Evolutionary conservation across 2,888 invertebrate genomes (phyloP).

Genomic region (Hedychridium roseum): DNA sequence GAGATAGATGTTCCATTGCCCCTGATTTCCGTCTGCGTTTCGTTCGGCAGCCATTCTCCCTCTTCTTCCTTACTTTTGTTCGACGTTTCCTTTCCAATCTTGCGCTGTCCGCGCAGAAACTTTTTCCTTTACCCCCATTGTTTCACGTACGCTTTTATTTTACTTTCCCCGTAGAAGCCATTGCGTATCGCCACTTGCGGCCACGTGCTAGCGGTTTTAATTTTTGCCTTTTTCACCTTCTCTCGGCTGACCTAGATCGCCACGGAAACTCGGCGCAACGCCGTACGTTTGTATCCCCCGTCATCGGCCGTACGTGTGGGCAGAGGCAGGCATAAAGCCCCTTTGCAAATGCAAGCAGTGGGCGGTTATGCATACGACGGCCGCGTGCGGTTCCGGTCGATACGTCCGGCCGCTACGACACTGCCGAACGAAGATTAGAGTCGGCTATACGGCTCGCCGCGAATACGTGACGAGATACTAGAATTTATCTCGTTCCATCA

Average conservation of each 20-base stretch:
- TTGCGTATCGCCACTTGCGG: constrained; percentile 17
- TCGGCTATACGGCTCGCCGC: background rate
- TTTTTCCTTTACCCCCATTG: too few species aligned
- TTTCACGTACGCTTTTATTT: too few species aligned
- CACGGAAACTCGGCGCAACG: background rate
- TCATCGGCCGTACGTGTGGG: constrained; percentile 2
- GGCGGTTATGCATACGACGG: background rate
- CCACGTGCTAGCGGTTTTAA: constrained; percentile 11
- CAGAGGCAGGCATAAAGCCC: constrained; percentile 7
- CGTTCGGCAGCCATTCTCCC: too few species aligned
- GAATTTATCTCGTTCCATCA: constrained; percentile 1
- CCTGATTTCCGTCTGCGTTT: too few species aligned
- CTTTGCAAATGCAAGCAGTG: constrained; percentile 9
- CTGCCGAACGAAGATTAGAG: background rate
- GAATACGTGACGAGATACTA: background rate
- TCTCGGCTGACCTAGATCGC: constrained; percentile 8
- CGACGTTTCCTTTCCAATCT: too few species aligned
- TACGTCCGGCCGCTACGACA: background rate
- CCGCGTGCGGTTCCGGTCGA: background rate
- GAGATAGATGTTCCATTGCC: too few species aligned
- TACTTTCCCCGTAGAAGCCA: too few species aligned
- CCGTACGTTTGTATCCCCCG: background rate
- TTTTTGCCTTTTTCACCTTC: constrained; percentile 10
- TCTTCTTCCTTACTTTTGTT: too few species aligned
- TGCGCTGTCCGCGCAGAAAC: too few species aligned